These are phyloP conservation scores for Drosophila mettleri DNA, from an alignment of 2,888 invertebrate species.

Conservation along the genomic window DNA sequence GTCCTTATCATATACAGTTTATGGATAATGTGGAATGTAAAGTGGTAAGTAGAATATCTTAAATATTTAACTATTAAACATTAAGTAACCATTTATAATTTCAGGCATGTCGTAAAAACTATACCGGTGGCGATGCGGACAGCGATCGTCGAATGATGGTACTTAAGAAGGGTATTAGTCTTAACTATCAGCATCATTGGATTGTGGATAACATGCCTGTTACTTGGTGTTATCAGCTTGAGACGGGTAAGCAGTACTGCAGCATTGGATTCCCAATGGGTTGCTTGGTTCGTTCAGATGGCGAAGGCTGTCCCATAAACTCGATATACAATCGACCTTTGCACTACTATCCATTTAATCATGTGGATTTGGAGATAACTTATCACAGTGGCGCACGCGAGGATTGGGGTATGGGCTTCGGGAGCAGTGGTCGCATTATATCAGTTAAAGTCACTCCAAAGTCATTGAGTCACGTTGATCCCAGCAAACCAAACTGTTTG, in stretches of 20 bases:
- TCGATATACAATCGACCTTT: slow-evolving; percentile 88
- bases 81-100: background rate
- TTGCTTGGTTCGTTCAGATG: slow-evolving; percentile 90
- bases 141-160: slow-evolving; percentile 91
- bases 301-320: slow-evolving; percentile 87
- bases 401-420: slow-evolving; percentile 93
- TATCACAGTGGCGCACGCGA: slow-evolving; percentile 96
- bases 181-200: slow-evolving; percentile 99
- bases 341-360: slow-evolving; percentile 97
- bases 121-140: slow-evolving; percentile 88
- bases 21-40: slow-evolving; percentile 89
- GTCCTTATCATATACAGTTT: slow-evolving; percentile 95
- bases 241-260: slow-evolving; percentile 92
- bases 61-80: background rate
- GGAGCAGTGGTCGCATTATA: slow-evolving; percentile 94
- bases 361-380: slow-evolving; percentile 96
- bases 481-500: slow-evolving; percentile 86
- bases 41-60: slow-evolving; percentile 75
- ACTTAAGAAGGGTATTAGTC: slow-evolving; percentile 95
- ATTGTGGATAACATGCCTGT: slow-evolving; percentile 99
- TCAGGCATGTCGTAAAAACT: slow-evolving; percentile 88
- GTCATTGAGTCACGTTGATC: slow-evolving; percentile 86
- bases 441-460: slow-evolving; percentile 90
- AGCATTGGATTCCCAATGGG: slow-evolving; percentile 99
- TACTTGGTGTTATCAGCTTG: slow-evolving; percentile 95